A percentile compares a stretch with the other conserved stretches of the same genome.
phyloP scores from a whole-genome alignment of 2,113 vertebrate genomes.

The Lepus timidus region DNA sequence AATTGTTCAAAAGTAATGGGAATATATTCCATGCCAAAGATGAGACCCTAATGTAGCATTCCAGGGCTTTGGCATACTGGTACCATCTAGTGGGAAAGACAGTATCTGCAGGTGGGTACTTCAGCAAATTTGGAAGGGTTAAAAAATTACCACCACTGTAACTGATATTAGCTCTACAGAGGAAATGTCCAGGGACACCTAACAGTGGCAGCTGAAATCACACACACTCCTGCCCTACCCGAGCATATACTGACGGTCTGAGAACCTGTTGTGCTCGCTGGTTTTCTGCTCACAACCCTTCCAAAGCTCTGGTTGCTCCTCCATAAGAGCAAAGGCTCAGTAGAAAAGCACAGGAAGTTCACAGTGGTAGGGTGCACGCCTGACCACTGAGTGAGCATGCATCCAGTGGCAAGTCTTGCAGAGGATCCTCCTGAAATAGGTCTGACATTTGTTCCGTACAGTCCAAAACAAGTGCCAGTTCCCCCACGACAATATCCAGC shows the following conservation, averaged over 20 bases:
- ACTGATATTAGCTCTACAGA: background rate
- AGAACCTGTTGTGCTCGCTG: background rate
- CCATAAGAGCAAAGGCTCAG: background rate
- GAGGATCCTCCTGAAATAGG: background rate
- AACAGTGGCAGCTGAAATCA: background rate
- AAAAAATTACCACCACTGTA: background rate
- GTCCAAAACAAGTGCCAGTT: background rate
- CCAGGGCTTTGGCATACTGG: conserved; percentile 53
- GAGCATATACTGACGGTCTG: background rate
- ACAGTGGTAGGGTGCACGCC: background rate
- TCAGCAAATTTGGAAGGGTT: background rate
- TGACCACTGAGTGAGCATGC: rapidly evolving
- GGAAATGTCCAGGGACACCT: background rate
- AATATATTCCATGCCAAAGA: background rate
- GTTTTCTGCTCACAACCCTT: background rate
- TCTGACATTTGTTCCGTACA: background rate
- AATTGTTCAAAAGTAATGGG: background rate
- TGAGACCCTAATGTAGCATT: background rate
- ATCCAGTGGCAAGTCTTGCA: background rate
- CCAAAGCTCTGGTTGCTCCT: background rate
- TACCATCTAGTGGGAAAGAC: conserved; percentile 67
- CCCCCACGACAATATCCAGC: background rate
- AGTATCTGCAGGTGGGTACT: conserved; percentile 25
- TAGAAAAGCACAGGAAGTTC: background rate
- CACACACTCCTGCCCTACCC: background rate